phyloP scores from a whole-genome alignment of 2,113 vertebrate genomes.

The Machaerirhynchus nigripectus region DNA sequence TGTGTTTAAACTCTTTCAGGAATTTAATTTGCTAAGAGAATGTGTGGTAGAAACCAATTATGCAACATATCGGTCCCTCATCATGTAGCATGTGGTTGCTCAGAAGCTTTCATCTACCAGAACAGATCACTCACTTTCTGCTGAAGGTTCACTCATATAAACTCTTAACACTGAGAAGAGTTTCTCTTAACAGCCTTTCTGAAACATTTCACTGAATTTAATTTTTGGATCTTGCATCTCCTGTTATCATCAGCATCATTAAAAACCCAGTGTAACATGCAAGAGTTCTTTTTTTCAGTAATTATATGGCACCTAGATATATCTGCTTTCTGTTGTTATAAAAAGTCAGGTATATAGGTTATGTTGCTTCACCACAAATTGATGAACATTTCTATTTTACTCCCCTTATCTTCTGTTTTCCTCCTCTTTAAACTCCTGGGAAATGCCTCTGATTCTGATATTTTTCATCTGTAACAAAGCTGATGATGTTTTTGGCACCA shows the following conservation, averaged over 20 bases:
- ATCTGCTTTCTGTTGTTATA: background rate
- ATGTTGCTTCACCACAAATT: background rate
- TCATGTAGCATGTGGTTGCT: background rate
- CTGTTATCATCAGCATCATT: background rate
- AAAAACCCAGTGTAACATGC: background rate
- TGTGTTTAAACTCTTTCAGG: background rate
- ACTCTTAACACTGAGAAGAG: background rate
- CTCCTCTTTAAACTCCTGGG: background rate
- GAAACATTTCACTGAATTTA: background rate
- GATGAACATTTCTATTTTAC: background rate
- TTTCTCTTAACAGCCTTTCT: background rate
- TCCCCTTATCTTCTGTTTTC: background rate
- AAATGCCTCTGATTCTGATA: background rate
- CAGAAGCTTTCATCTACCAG: background rate
- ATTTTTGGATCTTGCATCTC: background rate
- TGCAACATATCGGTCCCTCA: background rate
- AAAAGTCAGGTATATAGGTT: background rate
- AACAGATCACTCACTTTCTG: background rate
- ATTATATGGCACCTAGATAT: background rate
- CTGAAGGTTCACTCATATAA: background rate
- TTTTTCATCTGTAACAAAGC: background rate
- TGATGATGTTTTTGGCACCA: background rate
- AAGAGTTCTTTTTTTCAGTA: background rate
- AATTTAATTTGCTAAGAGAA: background rate
- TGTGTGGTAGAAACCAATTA: background rate